These are phyloP conservation scores for Teleogryllus occipitalis DNA, from an alignment of 1,140 invertebrate genomes.

Conservation along the genomic window DNA sequence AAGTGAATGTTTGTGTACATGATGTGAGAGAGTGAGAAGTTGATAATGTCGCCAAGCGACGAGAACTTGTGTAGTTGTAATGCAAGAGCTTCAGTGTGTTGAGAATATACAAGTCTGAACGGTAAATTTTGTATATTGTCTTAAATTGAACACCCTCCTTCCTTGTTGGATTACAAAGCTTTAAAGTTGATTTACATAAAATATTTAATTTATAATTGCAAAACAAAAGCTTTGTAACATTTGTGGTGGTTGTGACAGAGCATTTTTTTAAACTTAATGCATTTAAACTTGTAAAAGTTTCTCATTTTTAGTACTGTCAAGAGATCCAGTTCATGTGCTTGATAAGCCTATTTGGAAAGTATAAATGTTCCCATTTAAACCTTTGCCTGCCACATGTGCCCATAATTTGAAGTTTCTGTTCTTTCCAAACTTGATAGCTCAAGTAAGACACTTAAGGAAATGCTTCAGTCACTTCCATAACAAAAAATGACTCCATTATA, in stretches of 20 bases:
- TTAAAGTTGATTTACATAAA: neutral
- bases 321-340: neutral
- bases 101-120: slow-evolving; percentile 22
- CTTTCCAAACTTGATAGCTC: neutral
- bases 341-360: neutral
- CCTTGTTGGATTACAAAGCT: slow-evolving; percentile 4
- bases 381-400: neutral
- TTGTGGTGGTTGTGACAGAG: slow-evolving; percentile 3
- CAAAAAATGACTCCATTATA: neutral
- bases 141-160: slow-evolving; percentile 4
- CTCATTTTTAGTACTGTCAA: neutral
- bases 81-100: slow-evolving; percentile 19
- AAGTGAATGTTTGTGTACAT: slow-evolving; percentile 10
- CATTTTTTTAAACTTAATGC: neutral
- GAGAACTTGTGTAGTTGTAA: slow-evolving; percentile 11
- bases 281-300: neutral
- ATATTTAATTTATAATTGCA: neutral
- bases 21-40: slow-evolving; percentile 7
- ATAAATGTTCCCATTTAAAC: neutral
- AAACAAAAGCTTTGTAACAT: neutral
- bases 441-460: neutral
- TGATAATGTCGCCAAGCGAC: slow-evolving; percentile 19
- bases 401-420: neutral
- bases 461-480: neutral
- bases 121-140: slow-evolving; percentile 9